These are phyloP conservation scores for Sus scrofa DNA, from an alignment of 2,113 vertebrate genomes.

Conservation along the genomic window DNA sequence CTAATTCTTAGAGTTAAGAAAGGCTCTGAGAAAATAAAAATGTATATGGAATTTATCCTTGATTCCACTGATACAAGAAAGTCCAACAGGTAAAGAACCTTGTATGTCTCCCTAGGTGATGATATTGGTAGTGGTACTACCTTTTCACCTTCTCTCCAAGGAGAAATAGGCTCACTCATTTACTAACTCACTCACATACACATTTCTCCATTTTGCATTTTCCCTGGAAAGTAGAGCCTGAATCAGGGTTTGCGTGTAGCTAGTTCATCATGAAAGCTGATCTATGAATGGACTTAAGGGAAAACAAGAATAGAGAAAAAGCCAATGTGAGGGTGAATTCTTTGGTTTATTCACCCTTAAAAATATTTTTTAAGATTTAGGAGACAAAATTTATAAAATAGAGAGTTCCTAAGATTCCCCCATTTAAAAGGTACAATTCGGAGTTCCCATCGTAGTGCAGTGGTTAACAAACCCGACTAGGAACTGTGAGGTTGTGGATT, in stretches of 20 bases:
- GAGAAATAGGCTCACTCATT: neutral
- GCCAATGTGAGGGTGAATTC: neutral
- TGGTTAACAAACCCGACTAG: no score
- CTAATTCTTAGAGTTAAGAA: neutral
- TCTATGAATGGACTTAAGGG: neutral
- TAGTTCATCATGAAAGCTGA: neutral
- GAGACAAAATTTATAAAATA: no score
- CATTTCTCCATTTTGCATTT: neutral
- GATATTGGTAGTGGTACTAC: neutral
- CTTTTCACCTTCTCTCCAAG: neutral
- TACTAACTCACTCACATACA: no score
- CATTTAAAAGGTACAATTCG: neutral
- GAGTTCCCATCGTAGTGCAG: no score
- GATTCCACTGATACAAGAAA: neutral
- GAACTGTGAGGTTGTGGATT: no score
- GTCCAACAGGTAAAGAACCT: neutral
- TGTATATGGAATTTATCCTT: neutral
- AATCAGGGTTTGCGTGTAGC: neutral
- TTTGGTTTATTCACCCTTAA: neutral
- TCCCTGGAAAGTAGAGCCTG: neutral
- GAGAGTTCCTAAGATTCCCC: neutral
- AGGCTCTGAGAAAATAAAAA: neutral
- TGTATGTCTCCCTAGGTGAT: neutral
- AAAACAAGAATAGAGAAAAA: neutral
- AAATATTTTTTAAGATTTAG: neutral